Base-by-base conservation (phyloP, 2,888 invertebrate genomes). In the Masnerella sp. region DNA sequence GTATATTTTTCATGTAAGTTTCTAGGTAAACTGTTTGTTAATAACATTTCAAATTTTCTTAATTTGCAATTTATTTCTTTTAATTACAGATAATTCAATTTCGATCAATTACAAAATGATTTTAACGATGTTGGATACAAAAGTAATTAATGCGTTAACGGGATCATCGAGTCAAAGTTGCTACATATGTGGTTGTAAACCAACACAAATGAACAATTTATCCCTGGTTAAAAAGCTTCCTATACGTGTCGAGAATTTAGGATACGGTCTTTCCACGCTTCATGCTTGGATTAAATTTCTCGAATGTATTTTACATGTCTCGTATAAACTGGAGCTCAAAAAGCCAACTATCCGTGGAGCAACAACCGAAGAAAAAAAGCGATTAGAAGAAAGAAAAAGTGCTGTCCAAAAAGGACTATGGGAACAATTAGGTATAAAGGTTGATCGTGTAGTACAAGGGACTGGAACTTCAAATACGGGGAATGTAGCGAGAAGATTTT, bases 221-320 rank as follows among this genome's bases (percentile, higher is more conserved):
- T 5, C 3, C 17, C 8, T 8, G 17, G 4, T 11, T n/a, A 11
- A 30, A 15, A 30, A 28, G 2, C 30, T 30, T 9, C 30, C 30
- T n/a, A 9, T 30, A 30, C 4, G 5, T 28, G 32, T 14, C 1
- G 51, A 62, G 2, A 18, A 51, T 32, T 42, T 51, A 14, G 8
- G 34, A 7, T 42, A 49, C n/a, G 49, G 62, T 2, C 22, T 51
- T 8, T 49, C 42, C 7, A 42, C 32, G 2, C 11, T 51, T 4
- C 62, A 62, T 28, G 40, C 62, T 1, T 62, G 34, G 51, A 62
- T 62, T 1, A 49, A 42, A 9, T 62, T 40, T 14, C 9, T 62
- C 1, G 42, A 62, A 9, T 51, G 28, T 9, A 30, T 51, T 42
- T 15, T 51, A 1, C 42, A 62, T 9, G 34, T 51, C 3, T 9